These are phyloP conservation scores for Octodon degus DNA, from an alignment of 2,113 vertebrate genomes.

Conservation along the genomic window DNA sequence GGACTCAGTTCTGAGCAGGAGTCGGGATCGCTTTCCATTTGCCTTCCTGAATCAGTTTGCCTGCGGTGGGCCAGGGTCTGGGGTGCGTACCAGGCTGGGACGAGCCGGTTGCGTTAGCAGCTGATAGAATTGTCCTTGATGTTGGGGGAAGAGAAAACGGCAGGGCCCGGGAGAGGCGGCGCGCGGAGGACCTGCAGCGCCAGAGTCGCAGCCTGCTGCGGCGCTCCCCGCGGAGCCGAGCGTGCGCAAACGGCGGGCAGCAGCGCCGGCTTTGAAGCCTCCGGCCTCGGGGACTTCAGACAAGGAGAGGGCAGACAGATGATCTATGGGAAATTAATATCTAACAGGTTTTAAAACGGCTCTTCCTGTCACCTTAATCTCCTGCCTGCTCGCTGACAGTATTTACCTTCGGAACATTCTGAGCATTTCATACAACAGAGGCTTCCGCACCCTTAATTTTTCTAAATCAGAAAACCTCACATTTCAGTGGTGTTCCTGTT, in stretches of 20 bases:
- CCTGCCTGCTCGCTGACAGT: constrained; percentile 79
- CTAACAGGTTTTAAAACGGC: constrained; percentile 85
- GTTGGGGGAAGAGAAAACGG: constrained; percentile 68
- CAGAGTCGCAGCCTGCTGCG: constrained; percentile 73
- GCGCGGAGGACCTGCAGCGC: constrained; percentile 60
- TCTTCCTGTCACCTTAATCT: constrained; percentile 80
- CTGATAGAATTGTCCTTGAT: constrained; percentile 78
- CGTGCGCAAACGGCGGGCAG: constrained; percentile 77
- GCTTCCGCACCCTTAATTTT: constrained; percentile 76
- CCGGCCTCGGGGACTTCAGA: constrained; percentile 87
- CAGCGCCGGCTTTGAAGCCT: constrained; percentile 84
- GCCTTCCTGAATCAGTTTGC: constrained; percentile 62
- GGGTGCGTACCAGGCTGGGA: neutral
- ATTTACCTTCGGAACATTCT: constrained; percentile 83
- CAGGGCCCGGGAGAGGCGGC: neutral
- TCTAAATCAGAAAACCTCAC: constrained; percentile 76
- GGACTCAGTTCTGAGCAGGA: constrained; percentile 30
- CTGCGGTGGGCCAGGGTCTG: neutral
- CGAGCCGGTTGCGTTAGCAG: constrained; percentile 42
- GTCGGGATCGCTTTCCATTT: constrained; percentile 49
- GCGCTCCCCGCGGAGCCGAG: constrained; percentile 77
- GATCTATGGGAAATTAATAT: constrained; percentile 87
- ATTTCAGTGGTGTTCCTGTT: constrained; percentile 73
- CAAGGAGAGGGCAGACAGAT: constrained; percentile 83
- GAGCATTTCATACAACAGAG: constrained; percentile 80